Base-by-base conservation (phyloP, 2,113 vertebrate species). In the Aleadryas rufinucha region DNA sequence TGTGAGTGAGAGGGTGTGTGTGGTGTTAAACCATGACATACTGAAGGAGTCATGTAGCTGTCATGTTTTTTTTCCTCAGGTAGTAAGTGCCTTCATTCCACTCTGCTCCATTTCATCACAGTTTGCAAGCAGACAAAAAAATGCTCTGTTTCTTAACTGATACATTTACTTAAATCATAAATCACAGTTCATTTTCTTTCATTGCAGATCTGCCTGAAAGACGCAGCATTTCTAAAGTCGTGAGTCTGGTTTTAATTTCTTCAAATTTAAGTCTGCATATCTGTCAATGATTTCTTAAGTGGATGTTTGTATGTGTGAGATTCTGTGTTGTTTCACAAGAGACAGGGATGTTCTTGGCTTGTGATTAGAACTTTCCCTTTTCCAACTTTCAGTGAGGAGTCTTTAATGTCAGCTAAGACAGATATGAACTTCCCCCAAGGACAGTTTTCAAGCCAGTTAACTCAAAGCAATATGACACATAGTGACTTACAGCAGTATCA, bases 171-270 rank as follows among this genome's bases (percentile, higher is more conserved):
- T 52, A 53, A 85, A 39, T 69, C 16, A 24, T 45, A 80, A 80
- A 49, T 70, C 19, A 52, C 1, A 1, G 6, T 50, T 45, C 26
- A 26, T 78, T 95, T 94, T 70, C 24, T 92, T 90, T 96, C 12
- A n/a, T 95, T 97, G 87, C 97, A 99, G 99, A 97, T 99, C 78
- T 99, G 98, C 95, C 97, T 99, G 87, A 99, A 98, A 97, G 99
- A 99, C 87, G 97, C 98, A 70, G 76, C 95, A 1, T 99, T 98
- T 98, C 95, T 99, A 18, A 98, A 97, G 97, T 95, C 72, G 99
- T 99, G 92, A 98, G 98, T 97, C 66, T 81, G 33, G 28, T 79
- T 94, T 84, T 70, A 20, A 14, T 79, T 41, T 77, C 35, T 81
- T 84, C 16, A 33, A 37, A 59, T 80, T 65, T 37, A 80, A 33